A percentile compares a stretch with the other conserved stretches of the same genome.
phyloP scores from a whole-genome alignment of 2,888 invertebrate species.

The Pachycephus smyrnensis region DNA sequence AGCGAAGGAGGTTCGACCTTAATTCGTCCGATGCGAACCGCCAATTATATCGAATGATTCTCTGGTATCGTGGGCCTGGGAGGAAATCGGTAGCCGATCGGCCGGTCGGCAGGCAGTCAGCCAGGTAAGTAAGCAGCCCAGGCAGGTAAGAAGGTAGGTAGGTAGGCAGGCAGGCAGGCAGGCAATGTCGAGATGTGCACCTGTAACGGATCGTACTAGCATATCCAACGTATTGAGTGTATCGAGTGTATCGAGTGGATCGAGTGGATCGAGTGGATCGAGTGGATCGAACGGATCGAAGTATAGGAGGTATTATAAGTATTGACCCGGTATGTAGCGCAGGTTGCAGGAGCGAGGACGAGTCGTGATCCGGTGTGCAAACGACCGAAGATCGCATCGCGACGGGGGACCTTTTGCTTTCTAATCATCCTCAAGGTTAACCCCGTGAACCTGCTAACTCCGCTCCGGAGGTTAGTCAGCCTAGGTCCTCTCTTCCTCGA shows the following conservation, averaged over 20 bases:
- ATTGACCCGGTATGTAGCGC: constrained; percentile 4
- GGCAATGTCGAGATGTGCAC: constrained; percentile 4
- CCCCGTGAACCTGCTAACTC: constrained; percentile 53
- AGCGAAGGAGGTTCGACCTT: constrained; percentile 12
- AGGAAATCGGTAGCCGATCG: constrained; percentile 22
- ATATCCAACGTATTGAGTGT: not conserved
- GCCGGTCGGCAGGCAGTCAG: constrained; percentile 3
- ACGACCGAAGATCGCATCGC: constrained; percentile 35
- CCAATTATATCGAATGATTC: constrained; percentile 30
- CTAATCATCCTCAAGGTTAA: constrained; percentile 65
- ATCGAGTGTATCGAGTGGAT: too few species aligned
- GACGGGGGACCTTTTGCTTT: constrained; percentile 60
- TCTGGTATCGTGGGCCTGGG: not conserved
- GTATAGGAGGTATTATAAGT: not conserved
- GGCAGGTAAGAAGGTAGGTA: not conserved
- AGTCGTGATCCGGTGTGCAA: constrained; percentile 58
- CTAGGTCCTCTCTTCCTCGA: constrained; percentile 3
- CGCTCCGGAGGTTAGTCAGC: constrained; percentile 22
- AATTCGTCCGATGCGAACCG: constrained; percentile 27
- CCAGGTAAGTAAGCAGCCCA: too few species aligned
- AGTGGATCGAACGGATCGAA: not conserved
- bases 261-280: constrained; percentile 5
- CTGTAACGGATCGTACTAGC: not conserved
- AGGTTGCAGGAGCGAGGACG: constrained; percentile 55
- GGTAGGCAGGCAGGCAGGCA: not conserved